phyloP scores from a whole-genome alignment of 2,113 vertebrate genomes.

The Ailurus styani region DNA sequence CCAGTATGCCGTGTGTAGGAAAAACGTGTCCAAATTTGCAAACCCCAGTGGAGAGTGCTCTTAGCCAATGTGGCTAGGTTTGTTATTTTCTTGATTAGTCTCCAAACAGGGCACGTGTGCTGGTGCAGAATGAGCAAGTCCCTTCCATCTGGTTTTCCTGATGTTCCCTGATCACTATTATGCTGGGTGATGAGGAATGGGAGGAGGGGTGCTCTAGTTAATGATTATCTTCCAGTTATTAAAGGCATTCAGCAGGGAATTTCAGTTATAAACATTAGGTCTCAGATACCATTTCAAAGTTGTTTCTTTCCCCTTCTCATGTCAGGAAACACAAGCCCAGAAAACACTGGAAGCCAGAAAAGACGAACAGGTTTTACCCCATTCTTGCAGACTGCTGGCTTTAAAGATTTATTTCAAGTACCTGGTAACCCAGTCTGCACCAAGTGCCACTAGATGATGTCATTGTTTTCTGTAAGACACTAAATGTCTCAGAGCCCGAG shows the following conservation, averaged over 20 bases:
- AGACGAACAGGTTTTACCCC: conserved; percentile 50
- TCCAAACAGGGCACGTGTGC: conserved; percentile 32
- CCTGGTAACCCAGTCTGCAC: background rate
- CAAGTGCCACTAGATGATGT: background rate
- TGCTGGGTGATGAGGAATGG: background rate
- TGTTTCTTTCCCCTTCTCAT: conserved; percentile 32
- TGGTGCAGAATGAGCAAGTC: conserved; percentile 16
- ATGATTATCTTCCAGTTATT: conserved; percentile 2
- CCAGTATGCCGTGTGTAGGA: background rate
- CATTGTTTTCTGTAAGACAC: conserved; percentile 6
- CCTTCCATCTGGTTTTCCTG: conserved; percentile 41
- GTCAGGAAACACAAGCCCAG: conserved; percentile 33
- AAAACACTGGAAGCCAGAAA: conserved; percentile 35
- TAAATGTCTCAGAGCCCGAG: background rate
- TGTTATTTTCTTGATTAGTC: conserved; percentile 57
- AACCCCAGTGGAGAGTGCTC: background rate
- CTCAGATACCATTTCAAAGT: conserved; percentile 25
- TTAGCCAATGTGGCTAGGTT: conserved; percentile 8
- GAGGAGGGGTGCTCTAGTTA: background rate
- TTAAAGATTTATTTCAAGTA: conserved; percentile 50
- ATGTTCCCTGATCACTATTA: conserved; percentile 45
- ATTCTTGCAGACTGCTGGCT: background rate
- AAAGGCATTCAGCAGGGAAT: background rate
- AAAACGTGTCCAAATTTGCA: background rate
- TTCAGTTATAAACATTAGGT: conserved; percentile 54